These are phyloP conservation scores for Aselliscus stoliczkanus DNA, from an alignment of 2,797 vertebrate genomes.

Conservation along the genomic window DNA sequence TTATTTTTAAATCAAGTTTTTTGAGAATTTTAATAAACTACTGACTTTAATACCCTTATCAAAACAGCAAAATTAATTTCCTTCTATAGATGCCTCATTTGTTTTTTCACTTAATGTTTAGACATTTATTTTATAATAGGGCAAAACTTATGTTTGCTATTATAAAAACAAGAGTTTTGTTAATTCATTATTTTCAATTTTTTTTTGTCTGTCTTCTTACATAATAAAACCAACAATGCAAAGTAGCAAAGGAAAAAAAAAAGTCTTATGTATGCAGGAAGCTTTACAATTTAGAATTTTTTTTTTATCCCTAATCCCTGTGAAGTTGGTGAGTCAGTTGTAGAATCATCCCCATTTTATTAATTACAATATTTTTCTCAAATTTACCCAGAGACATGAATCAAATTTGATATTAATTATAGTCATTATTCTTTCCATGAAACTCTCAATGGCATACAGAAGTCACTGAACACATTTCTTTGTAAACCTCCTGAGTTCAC, in stretches of 20 bases:
- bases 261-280: neutral
- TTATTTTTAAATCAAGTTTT: neutral
- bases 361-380: neutral
- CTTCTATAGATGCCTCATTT: slow-evolving; percentile 27
- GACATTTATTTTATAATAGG: neutral
- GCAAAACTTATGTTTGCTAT: neutral
- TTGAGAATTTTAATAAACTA: neutral
- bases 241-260: neutral
- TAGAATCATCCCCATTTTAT: neutral
- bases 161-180: neutral
- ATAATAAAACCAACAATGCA: neutral
- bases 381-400: neutral
- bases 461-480: neutral
- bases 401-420: neutral
- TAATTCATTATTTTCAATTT: neutral
- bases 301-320: neutral
- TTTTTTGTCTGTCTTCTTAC: neutral
- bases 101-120: slow-evolving; percentile 8
- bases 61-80: slow-evolving; percentile 6
- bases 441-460: neutral
- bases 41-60: slow-evolving; percentile 29
- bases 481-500: neutral
- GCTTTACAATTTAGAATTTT: neutral
- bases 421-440: neutral
- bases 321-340: neutral